A percentile compares a stretch with the other conserved stretches of the same genome.
Evolutionary conservation across 2,797 vertebrate species (phyloP).

Genomic region (Microctenopoma stevenorrisi): DNA sequence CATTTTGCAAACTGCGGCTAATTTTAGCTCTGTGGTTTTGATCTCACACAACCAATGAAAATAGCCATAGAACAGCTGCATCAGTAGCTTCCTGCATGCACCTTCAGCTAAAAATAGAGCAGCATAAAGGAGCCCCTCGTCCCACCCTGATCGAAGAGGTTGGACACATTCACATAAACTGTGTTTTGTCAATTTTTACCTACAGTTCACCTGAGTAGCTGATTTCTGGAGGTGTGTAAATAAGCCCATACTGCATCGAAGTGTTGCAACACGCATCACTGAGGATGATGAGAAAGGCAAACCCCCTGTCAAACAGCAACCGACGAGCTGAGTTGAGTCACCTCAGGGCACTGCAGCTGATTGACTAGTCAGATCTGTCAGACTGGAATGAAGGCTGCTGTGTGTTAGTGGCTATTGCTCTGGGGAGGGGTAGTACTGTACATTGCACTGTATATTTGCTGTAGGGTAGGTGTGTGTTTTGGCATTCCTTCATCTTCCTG

Average conservation of each 20-base stretch:
- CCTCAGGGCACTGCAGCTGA: conserved; percentile 55
- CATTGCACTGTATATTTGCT: conserved; percentile 25
- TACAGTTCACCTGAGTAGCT: no score
- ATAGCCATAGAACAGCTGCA: conserved; percentile 43
- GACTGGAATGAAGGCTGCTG: conserved; percentile 34
- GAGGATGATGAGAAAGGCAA: conserved; percentile 56
- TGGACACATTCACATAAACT: conserved; percentile 33
- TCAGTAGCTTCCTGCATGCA: conserved; percentile 53
- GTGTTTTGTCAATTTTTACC: conserved; percentile 5
- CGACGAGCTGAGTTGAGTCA: conserved; percentile 47
- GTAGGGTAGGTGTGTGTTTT: conserved; percentile 39
- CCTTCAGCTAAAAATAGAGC: conserved; percentile 65
- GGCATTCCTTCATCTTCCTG: conserved; percentile 63
- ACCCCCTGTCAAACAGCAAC: conserved; percentile 47
- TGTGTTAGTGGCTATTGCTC: conserved; percentile 23
- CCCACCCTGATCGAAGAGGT: conserved; percentile 37
- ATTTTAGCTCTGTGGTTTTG: conserved; percentile 31
- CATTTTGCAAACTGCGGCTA: conserved; percentile 16
- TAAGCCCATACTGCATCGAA: not conserved
- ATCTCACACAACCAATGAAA: conserved; percentile 28
- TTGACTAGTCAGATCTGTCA: conserved; percentile 48
- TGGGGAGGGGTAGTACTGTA: conserved; percentile 31
- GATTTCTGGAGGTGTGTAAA: not conserved
- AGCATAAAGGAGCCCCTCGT: conserved; percentile 24
- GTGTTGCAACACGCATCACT: not conserved